phyloP scores from a whole-genome alignment of 1,140 invertebrate species.

The Brachionus rubens region DNA sequence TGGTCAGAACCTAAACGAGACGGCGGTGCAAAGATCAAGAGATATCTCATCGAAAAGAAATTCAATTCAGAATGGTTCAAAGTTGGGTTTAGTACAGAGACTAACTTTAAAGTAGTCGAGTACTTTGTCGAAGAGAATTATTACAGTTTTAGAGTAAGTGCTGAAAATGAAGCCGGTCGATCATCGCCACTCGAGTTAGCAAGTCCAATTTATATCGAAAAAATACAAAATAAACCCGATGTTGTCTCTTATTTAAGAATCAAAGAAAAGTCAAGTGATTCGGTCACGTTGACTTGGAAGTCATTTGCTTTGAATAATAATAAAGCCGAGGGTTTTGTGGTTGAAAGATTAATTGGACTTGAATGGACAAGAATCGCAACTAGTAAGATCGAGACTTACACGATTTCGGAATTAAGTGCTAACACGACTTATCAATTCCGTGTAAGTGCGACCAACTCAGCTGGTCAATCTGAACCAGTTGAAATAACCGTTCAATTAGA shows the following conservation, averaged over 20 bases:
- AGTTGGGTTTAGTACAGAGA: constrained; percentile 70
- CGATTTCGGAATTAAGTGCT: background rate
- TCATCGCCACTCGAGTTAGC: constrained; percentile 76
- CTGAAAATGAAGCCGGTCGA: constrained; percentile 55
- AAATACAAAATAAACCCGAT: constrained; percentile 65
- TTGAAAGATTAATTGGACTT: background rate
- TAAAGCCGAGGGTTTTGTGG: background rate
- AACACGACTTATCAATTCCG: constrained; percentile 27
- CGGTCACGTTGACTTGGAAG: constrained; percentile 79
- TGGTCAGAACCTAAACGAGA: constrained; percentile 47
- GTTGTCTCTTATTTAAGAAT: constrained; percentile 74
- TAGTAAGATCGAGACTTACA: constrained; percentile 8
- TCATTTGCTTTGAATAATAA: background rate
- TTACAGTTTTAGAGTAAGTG: constrained; percentile 72
- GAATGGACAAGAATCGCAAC: constrained; percentile 12
- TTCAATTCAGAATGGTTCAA: constrained; percentile 80
- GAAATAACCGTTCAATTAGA: constrained; percentile 69
- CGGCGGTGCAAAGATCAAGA: constrained; percentile 41
- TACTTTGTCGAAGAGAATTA: constrained; percentile 69
- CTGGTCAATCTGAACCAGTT: constrained; percentile 70
- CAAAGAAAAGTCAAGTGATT: constrained; percentile 73
- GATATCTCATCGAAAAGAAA: constrained; percentile 47
- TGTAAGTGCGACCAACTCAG: background rate
- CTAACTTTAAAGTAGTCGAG: constrained; percentile 4
- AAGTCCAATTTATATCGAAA: constrained; percentile 47